Evolutionary conservation across 1,140 invertebrate genomes (phyloP).

Genomic region (Musca vetustissima): DNA sequence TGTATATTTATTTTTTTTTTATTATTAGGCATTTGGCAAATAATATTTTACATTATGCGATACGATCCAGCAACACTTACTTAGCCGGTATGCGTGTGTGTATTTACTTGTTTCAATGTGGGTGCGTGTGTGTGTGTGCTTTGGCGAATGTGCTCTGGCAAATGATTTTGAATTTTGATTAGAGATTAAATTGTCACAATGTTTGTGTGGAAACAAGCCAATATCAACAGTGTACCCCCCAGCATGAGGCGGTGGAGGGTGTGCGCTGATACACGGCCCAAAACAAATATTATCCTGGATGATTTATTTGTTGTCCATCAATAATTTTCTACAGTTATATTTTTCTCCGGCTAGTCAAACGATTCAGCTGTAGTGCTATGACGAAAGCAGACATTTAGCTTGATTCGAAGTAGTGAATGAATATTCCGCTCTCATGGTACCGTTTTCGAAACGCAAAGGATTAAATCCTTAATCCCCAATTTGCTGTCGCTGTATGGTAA

Average conservation of each 20-base stretch:
- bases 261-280: background rate
- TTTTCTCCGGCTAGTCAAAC: background rate
- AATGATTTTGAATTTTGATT: constrained; percentile 22
- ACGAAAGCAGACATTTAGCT: no score
- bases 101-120: background rate
- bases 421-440: no score
- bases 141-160: background rate
- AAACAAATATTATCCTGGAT: constrained; percentile 14
- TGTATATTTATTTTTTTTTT: background rate
- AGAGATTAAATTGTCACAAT: constrained; percentile 23
- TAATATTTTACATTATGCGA: constrained; percentile 3
- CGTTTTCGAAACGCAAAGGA: background rate
- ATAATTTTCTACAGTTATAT: background rate
- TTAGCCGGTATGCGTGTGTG: background rate
- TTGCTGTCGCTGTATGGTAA: background rate
- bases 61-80: background rate
- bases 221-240: background rate
- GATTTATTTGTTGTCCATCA: constrained; percentile 10
- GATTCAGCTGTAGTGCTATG: no score
- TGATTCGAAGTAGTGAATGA: no score
- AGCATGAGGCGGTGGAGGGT: background rate
- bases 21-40: constrained; percentile 11
- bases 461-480: constrained; percentile 1
- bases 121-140: background rate
- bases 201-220: background rate